A percentile compares a stretch with the other conserved stretches of the same genome.
phyloP scores from a whole-genome alignment of 1,140 invertebrate genomes.

The Bursaphelenchus mucronatus region DNA sequence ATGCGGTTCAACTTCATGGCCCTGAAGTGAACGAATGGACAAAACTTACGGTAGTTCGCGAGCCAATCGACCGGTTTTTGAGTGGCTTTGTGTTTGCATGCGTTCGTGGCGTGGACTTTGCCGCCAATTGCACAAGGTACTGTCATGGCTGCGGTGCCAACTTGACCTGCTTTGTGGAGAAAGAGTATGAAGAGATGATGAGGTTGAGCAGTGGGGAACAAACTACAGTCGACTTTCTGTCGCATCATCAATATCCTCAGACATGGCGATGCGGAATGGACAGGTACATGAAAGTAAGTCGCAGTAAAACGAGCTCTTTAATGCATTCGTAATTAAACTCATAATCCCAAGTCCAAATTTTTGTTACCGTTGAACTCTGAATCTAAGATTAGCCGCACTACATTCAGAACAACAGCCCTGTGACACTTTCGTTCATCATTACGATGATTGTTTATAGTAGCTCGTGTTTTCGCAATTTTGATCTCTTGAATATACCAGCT shows the following conservation, averaged over 20 bases:
- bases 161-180: constrained; percentile 14
- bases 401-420: too few relatives aligned
- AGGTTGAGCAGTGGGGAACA: constrained; percentile 10
- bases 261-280: background rate
- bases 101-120: constrained; percentile 16
- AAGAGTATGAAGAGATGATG: constrained; percentile 10
- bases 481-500: too few relatives aligned
- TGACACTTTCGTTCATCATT: too few relatives aligned
- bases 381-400: too few relatives aligned
- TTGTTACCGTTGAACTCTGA: too few relatives aligned
- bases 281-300: too few relatives aligned
- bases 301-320: too few relatives aligned
- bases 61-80: constrained; percentile 6
- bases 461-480: too few relatives aligned
- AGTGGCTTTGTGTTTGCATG: background rate
- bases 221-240: constrained; percentile 5
- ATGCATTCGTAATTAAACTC: too few relatives aligned
- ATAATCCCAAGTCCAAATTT: too few relatives aligned
- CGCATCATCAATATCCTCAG: constrained; percentile 8
- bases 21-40: constrained; percentile 9
- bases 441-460: too few relatives aligned
- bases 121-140: background rate
- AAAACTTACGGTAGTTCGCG: constrained; percentile 1
- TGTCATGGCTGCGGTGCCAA: constrained; percentile 18
- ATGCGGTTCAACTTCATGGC: too few relatives aligned